Conservation (phyloP, 2,888 invertebrate species). For the Heliconius ismenius region DNA sequence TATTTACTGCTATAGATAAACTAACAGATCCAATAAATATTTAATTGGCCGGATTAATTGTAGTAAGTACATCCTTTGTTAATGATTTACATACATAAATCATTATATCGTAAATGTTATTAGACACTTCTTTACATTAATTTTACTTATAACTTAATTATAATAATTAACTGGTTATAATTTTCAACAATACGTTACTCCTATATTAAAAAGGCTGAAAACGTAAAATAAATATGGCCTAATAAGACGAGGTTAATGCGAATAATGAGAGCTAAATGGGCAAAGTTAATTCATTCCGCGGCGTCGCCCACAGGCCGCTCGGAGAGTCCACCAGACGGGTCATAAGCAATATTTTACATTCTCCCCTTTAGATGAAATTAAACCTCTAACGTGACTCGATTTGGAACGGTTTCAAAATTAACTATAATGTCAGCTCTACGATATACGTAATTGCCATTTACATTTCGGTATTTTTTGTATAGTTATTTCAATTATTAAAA, state of each 20-base stretch:
- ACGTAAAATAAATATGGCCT: constrained; percentile 16
- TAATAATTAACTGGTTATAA: background rate
- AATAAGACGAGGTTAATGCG: constrained; percentile 25
- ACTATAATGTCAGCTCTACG: constrained; percentile 21
- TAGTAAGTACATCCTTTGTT: too few relatives aligned
- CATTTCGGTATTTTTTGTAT: background rate
- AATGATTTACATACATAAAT: too few relatives aligned
- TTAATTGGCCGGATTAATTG: too few relatives aligned
- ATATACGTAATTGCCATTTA: constrained; percentile 19
- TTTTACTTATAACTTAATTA: background rate
- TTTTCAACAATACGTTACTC: background rate
- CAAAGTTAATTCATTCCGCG: constrained; percentile 27
- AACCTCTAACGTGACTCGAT: constrained; percentile 38
- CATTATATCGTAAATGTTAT: too few relatives aligned
- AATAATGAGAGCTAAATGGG: constrained; percentile 23
- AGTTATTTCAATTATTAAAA: constrained; percentile 5
- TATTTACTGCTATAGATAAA: too few relatives aligned
- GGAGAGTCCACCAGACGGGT: constrained; percentile 26
- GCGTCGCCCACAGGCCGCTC: constrained; percentile 29
- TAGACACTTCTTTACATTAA: background rate
- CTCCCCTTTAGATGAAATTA: constrained; percentile 35
- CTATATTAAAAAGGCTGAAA: background rate
- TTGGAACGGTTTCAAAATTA: constrained; percentile 34
- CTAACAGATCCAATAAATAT: too few relatives aligned
- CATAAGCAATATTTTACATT: constrained; percentile 29